Conservation (phyloP, 2,888 invertebrate species). For the Erebia palarica region DNA sequence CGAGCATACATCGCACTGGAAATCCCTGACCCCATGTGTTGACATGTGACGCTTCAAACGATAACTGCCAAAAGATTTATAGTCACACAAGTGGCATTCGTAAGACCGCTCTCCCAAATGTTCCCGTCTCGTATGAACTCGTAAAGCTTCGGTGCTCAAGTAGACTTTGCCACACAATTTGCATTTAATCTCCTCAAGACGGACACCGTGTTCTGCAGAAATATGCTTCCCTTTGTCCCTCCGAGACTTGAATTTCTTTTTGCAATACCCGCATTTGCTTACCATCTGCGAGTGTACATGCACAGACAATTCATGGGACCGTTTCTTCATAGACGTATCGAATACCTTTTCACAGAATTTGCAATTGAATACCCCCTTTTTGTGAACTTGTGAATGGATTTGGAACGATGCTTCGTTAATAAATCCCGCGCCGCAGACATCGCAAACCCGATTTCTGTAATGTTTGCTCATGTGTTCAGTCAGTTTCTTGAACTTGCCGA, state of each 20-base stretch:
- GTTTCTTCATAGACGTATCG: constrained; percentile 42
- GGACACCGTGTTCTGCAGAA: constrained; percentile 43
- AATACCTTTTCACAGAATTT: constrained; percentile 45
- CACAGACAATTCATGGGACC: constrained; percentile 43
- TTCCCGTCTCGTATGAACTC: constrained; percentile 43
- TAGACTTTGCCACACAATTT: constrained; percentile 52
- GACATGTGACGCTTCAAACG: constrained; percentile 58
- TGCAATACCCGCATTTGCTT: constrained; percentile 52
- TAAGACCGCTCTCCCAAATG: constrained; percentile 44
- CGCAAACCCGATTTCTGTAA: constrained; percentile 51
- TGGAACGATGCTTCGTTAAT: constrained; percentile 36
- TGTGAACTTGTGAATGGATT: constrained; percentile 30
- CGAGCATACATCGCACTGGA: constrained; percentile 52
- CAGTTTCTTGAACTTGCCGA: constrained; percentile 47
- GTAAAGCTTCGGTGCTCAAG: constrained; percentile 52
- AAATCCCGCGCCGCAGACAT: constrained; percentile 47
- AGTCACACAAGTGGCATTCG: constrained; percentile 45
- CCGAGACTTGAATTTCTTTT: constrained; percentile 38
- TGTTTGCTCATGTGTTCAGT: constrained; percentile 54
- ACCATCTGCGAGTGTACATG: constrained; percentile 34
- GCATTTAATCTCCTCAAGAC: constrained; percentile 44
- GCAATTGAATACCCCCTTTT: constrained; percentile 45
- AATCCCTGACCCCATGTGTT: constrained; percentile 54
- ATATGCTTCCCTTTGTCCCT: constrained; percentile 45
- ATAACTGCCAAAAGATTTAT: constrained; percentile 49